Conservation (phyloP, 2,797 vertebrate genomes). For the Crypturellus tataupa region DNA sequence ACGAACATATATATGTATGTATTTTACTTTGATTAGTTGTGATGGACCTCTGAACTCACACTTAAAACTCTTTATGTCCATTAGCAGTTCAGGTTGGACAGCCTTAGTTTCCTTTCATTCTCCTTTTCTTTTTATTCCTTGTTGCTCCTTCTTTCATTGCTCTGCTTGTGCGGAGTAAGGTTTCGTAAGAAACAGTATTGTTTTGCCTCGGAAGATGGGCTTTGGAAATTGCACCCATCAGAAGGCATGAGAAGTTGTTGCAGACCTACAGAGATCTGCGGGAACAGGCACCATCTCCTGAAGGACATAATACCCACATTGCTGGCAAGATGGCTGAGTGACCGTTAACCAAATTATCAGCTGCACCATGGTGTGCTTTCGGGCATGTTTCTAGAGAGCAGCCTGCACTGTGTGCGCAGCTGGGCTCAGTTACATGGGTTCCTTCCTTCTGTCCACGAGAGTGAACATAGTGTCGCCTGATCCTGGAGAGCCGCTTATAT, state of each 20-base stretch:
- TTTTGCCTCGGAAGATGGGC: neutral
- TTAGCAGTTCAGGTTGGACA: neutral
- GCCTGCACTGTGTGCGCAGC: neutral
- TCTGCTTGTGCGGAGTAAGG: neutral
- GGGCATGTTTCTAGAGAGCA: neutral
- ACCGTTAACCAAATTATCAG: neutral
- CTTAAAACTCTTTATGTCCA: neutral
- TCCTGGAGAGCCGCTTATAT: neutral
- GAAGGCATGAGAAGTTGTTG: neutral
- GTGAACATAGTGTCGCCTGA: neutral
- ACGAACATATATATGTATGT: neutral
- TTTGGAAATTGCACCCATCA: neutral
- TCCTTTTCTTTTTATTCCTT: neutral
- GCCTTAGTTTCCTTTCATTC: neutral
- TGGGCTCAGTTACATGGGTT: neutral
- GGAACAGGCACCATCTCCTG: neutral
- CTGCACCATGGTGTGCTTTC: neutral
- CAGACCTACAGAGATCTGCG: neutral
- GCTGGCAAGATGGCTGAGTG: neutral
- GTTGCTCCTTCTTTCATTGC: neutral
- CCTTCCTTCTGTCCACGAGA: neutral
- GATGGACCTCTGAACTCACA: neutral
- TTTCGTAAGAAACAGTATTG: fast-evolving
- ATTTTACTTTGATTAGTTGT: neutral
- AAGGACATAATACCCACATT: neutral